Percentiles rank a stretch among this genome's conserved stretches.
phyloP scores from a whole-genome alignment of 2,113 vertebrate species.

The Bubalus kerabau region DNA sequence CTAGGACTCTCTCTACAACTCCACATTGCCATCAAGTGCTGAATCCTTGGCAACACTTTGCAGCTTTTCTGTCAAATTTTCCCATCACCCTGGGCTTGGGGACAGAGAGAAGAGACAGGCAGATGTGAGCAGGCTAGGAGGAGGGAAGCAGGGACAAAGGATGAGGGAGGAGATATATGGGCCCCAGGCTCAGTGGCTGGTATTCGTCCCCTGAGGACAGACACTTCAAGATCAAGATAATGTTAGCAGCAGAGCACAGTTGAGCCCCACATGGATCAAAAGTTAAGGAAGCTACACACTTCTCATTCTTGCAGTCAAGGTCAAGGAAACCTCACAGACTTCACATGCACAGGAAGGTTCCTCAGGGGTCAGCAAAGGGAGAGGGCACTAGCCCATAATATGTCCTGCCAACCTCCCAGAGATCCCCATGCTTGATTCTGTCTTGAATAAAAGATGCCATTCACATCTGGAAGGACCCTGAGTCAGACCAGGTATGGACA shows the following conservation, averaged over 20 bases:
- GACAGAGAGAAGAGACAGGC: neutral
- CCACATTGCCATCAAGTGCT: fast-evolving
- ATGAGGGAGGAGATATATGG: neutral
- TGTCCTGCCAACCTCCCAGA: neutral
- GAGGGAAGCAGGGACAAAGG: neutral
- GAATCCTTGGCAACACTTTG: neutral
- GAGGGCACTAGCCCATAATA: neutral
- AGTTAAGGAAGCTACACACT: neutral
- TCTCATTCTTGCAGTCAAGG: neutral
- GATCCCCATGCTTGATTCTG: neutral
- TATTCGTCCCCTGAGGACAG: neutral
- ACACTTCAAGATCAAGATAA: neutral
- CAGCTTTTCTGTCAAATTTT: neutral
- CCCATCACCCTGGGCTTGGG: neutral
- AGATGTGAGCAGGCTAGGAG: neutral
- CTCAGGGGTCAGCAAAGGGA: neutral
- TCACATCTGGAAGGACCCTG: neutral
- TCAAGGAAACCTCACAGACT: neutral
- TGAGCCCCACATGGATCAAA: neutral
- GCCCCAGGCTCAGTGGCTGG: neutral
- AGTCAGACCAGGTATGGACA: neutral
- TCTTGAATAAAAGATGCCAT: neutral
- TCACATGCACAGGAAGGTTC: neutral
- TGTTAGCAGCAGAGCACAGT: neutral
- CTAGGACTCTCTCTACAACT: fast-evolving